Evolutionary conservation across 2,113 vertebrate genomes (phyloP).

Genomic region (Oplegnathus fasciatus): DNA sequence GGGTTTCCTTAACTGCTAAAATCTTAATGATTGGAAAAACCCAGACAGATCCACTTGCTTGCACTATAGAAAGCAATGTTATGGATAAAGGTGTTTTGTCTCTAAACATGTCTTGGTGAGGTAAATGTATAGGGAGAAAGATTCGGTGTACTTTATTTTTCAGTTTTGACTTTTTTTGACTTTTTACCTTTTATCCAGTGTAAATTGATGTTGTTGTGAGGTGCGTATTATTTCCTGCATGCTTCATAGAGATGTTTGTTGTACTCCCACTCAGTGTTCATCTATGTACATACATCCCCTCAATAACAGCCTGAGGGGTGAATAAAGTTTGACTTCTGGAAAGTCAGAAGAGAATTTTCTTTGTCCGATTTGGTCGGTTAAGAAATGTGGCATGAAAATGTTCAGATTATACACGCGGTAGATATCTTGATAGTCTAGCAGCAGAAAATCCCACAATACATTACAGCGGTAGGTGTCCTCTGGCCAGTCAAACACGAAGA

Average conservation of each 20-base stretch:
- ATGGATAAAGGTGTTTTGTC: neutral
- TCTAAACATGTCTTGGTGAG: neutral
- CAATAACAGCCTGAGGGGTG: constrained; percentile 10
- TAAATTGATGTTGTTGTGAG: neutral
- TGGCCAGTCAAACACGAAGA: constrained; percentile 24
- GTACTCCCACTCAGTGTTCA: constrained; percentile 1
- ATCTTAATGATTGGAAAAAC: neutral
- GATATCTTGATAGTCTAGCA: constrained; percentile 18
- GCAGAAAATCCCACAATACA: constrained; percentile 8
- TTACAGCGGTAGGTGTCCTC: neutral
- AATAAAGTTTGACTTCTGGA: constrained; percentile 17
- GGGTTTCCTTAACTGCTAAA: neutral
- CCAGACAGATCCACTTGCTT: neutral
- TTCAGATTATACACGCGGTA: neutral
- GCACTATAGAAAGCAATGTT: neutral
- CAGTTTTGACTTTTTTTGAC: neutral
- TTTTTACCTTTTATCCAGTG: neutral
- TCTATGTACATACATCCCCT: neutral
- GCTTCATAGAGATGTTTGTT: neutral
- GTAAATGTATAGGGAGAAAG: neutral
- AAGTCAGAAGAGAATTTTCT: neutral
- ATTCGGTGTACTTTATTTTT: neutral
- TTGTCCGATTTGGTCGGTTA: neutral
- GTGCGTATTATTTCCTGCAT: neutral
- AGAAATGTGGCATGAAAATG: constrained; percentile 23